Percentiles rank a stretch among this genome's conserved stretches.
These are phyloP conservation scores for Intellagama lesueurii DNA, from an alignment of 2,797 vertebrate genomes.

Conservation along the genomic window DNA sequence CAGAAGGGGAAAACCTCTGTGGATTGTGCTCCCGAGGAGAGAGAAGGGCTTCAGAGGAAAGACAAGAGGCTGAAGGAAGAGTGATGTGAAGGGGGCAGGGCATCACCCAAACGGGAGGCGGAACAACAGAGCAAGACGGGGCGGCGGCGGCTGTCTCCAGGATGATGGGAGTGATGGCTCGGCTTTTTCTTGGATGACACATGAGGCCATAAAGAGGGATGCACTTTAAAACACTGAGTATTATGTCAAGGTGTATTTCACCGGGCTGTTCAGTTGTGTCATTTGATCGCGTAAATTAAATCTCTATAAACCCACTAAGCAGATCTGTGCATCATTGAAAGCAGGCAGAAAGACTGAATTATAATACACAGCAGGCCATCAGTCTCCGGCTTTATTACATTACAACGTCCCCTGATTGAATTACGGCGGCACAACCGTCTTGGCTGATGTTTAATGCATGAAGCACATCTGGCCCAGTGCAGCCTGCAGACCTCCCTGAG, in stretches of 20 bases:
- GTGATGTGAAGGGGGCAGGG: not conserved
- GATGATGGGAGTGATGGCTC: slow-evolving; percentile 2
- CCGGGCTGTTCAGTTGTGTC: slow-evolving; percentile 29
- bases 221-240: slow-evolving; percentile 15
- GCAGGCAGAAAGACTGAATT: slow-evolving; percentile 39
- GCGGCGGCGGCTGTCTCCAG: too few relatives aligned
- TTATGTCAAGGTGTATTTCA: slow-evolving; percentile 31
- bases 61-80: not conserved
- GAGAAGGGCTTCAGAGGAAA: not conserved
- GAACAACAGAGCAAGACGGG: not conserved
- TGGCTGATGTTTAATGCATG: not conserved
- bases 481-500: not conserved
- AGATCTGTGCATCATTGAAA: slow-evolving; percentile 46
- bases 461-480: not conserved
- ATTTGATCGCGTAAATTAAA: slow-evolving; percentile 44
- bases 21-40: not conserved
- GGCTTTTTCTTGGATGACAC: slow-evolving; percentile 8
- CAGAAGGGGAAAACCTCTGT: not conserved
- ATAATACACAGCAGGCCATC: slow-evolving; percentile 29
- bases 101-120: not conserved
- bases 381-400: slow-evolving; percentile 35
- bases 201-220: slow-evolving; percentile 18
- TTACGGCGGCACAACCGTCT: not conserved
- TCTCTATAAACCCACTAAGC: slow-evolving; percentile 42
- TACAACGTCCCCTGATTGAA: slow-evolving; percentile 34